Evolutionary conservation across 2,113 vertebrate species (phyloP), one percentile per base, ranked within the genome.

Genomic region (Corythoichthys intestinalis): DNA sequence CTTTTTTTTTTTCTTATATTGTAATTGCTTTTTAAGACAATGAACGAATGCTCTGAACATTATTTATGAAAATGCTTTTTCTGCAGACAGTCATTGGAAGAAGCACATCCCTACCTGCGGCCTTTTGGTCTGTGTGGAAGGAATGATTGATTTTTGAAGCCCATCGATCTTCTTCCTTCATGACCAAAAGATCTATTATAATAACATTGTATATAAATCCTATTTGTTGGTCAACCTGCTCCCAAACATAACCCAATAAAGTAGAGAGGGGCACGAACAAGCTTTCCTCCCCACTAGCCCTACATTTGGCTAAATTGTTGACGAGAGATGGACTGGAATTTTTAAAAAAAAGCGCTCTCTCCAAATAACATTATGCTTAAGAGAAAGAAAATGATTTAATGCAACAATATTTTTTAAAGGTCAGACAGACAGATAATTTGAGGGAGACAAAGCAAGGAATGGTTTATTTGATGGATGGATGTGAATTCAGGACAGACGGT

Each of bases 171-270:
- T 70, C 74, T 87, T 82, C 77, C 72, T 86, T 86, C 70, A 69
- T 63, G 17, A 77, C 70, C 50, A 50, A 73, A 76, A 76, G 82
- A 89, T 89, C 87, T 75, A 85, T 89, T 81, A 76, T 89, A 89
- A 89, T 84, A 73, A 83, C 87, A 86, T 89, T 89, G 79, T 66
- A 83, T 89, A 76, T 78, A 78, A 89, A 89, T 89, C 83, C 73
- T 83, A 81, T 89, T 89, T 87, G 82, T 79, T 82, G 77, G 80
- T 81, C 76, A 78, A 89, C 79, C 80, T 72, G 76, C 85, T 83
- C 81, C 84, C 70, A 76, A 89, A 87, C 83, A 66, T 87, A 89
- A 89, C 85, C 70, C 78, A 87, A 89, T 89, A 85, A 87, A 72
- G 70, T 72, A 78, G 81, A 83, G 74, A 75, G 75, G 71, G 74